Base-by-base conservation (phyloP, 37 sponge, comb jelly and placozoan genomes). In the Chondrilla cf. caribensis region DNA sequence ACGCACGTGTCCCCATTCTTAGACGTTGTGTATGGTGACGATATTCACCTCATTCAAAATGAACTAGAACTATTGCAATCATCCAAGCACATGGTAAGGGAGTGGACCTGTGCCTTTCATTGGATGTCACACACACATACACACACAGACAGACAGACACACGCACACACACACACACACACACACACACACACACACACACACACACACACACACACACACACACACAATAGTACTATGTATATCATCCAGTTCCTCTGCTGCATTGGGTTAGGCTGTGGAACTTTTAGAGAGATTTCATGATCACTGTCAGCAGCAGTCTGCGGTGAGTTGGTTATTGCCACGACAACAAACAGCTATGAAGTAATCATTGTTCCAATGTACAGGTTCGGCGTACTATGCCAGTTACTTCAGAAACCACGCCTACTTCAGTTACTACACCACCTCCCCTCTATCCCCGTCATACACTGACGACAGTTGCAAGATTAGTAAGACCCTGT, bases 401-500 rank as follows among this genome's bases (percentile, higher is more conserved):
- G 11, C 51, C 35, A 1, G 32, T 33, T 26, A 28, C 32, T 17
- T 18, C 31, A 8, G 35, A 67, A 33, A 33, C 32, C 7, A 29
- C 41, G 36, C 76, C 43, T 1, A 17, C 76, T 39, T 6, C 76
- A 36, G 21, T 21, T 38, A 3, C 17, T n/a, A 25, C 2, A 22
- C 41, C 21, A 39, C 76, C 6, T 6, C 76, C 76, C 2, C 44
- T 22, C 21, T n/a, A 73, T 32, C 76, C 76, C 21, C 41, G 76
- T 8, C 76, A 73, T 37, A 73, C 76, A 38, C 76, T 39, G 22
- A 39, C 76, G 15, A 43, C 43, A 19, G 44, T 38, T 15, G 76
- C 41, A n/a, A 19, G 76, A 73, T 19, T 73, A 25, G 76, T 73
- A 39, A 73, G 43, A 38, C 68, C 68, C 35, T 67, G 33, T 67